These are phyloP conservation scores for Heliothis virescens DNA, from an alignment of 1,140 invertebrate species.

Conservation along the genomic window DNA sequence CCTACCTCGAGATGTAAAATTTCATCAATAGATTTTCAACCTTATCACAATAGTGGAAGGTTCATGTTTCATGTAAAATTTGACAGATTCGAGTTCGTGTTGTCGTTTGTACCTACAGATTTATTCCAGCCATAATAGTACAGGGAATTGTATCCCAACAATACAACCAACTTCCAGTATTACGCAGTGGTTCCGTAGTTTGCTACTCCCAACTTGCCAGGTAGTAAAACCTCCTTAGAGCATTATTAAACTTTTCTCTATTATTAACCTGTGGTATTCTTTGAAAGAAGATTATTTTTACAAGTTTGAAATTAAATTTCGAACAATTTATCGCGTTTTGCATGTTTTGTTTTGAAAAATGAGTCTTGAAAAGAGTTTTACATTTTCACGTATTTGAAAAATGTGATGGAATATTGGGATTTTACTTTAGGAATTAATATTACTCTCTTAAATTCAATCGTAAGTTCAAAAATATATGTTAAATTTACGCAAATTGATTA, in stretches of 20 bases:
- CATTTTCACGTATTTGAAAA: not conserved
- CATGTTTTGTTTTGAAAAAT: not conserved
- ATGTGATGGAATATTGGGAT: not conserved
- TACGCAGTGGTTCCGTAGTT: slow-evolving; percentile 4
- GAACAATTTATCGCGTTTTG: not conserved
- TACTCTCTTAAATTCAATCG: too few relatives aligned
- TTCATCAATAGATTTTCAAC: too few relatives aligned
- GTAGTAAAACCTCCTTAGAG: slow-evolving; percentile 13
- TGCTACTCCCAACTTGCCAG: slow-evolving; percentile 3
- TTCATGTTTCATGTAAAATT: too few relatives aligned
- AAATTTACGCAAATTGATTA: not conserved
- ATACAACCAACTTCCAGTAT: slow-evolving; percentile 16
- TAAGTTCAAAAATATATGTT: slow-evolving; percentile 2
- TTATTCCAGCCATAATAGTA: slow-evolving; percentile 1
- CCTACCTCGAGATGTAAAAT: too few relatives aligned
- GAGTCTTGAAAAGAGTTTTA: not conserved
- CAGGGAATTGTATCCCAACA: not conserved
- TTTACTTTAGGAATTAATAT: not conserved
- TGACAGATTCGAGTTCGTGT: too few relatives aligned
- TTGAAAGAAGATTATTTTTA: slow-evolving; percentile 9
- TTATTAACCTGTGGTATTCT: slow-evolving; percentile 30
- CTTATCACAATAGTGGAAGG: too few relatives aligned
- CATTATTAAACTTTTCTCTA: slow-evolving; percentile 34
- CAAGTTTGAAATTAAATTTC: slow-evolving; percentile 25
- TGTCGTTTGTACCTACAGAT: not conserved